These are phyloP conservation scores for Clarias laeviceps DNA, from an alignment of 2,797 vertebrate species.

Conservation along the genomic window DNA sequence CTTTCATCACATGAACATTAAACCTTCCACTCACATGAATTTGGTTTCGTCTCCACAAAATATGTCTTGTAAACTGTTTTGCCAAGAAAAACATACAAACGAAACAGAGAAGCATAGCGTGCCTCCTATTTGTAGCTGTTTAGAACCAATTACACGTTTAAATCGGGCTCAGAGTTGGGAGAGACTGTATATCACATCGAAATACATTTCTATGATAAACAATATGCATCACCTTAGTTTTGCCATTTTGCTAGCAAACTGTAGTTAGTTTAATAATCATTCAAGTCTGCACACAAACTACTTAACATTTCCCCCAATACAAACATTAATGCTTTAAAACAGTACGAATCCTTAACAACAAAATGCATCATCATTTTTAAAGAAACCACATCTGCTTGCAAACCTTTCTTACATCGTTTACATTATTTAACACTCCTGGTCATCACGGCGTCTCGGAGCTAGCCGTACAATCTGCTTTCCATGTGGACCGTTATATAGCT, in stretches of 20 bases:
- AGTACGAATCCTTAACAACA: not conserved
- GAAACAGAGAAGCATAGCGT: not conserved
- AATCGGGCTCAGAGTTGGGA: not conserved
- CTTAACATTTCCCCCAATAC: not conserved
- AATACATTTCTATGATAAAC: not conserved
- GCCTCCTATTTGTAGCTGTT: not conserved
- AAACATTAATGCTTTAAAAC: no score
- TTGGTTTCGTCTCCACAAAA: not conserved
- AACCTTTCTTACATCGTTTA: not conserved
- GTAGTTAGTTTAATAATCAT: not conserved
- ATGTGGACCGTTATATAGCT: not conserved
- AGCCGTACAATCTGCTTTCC: not conserved
- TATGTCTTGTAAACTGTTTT: not conserved
- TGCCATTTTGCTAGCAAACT: not conserved
- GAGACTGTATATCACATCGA: no score
- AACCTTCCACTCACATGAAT: not conserved
- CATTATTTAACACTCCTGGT: not conserved
- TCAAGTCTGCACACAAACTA: not conserved
- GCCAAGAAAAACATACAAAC: not conserved
- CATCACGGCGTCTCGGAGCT: not conserved
- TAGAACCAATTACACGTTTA: not conserved
- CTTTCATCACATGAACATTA: not conserved
- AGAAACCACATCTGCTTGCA: not conserved
- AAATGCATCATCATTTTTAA: not conserved
- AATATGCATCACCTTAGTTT: not conserved